Conservation (phyloP, 2,113 vertebrate genomes). For the Strix uralensis region DNA sequence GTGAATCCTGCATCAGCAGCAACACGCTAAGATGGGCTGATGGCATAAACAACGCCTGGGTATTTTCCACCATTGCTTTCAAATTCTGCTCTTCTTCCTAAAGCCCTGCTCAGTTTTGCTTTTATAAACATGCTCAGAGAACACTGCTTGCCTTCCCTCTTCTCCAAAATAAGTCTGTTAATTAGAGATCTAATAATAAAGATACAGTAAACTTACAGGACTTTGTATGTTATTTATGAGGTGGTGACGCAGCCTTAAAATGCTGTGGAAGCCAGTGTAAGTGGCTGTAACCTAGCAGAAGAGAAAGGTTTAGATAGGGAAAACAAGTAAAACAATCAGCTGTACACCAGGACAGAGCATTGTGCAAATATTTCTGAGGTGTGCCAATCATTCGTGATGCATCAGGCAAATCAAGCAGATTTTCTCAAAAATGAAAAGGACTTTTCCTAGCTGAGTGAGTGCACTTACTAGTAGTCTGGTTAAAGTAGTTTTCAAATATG, state of each 20-base stretch:
- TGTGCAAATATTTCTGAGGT: background rate
- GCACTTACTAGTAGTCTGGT: background rate
- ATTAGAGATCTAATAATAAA: constrained; percentile 14
- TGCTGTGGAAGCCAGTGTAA: background rate
- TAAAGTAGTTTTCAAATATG: background rate
- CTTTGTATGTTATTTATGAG: constrained; percentile 3
- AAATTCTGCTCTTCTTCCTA: background rate
- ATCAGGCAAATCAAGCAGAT: background rate
- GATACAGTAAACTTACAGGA: background rate
- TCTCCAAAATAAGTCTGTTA: background rate
- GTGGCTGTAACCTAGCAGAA: background rate
- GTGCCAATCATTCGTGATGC: background rate
- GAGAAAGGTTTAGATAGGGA: background rate
- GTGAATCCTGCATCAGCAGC: background rate
- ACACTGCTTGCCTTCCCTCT: background rate
- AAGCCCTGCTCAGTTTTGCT: background rate
- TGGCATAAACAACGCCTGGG: background rate
- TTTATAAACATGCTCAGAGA: background rate
- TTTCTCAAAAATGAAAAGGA: background rate
- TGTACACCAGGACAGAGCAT: background rate
- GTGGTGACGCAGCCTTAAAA: constrained; percentile 12
- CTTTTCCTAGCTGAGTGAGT: background rate
- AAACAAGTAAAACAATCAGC: background rate
- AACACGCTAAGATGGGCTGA: background rate
- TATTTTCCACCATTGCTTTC: background rate